A percentile compares a stretch with the other conserved stretches of the same genome.
These are phyloP conservation scores for Apamea monoglypha DNA, from an alignment of 2,888 invertebrate species.

Conservation along the genomic window DNA sequence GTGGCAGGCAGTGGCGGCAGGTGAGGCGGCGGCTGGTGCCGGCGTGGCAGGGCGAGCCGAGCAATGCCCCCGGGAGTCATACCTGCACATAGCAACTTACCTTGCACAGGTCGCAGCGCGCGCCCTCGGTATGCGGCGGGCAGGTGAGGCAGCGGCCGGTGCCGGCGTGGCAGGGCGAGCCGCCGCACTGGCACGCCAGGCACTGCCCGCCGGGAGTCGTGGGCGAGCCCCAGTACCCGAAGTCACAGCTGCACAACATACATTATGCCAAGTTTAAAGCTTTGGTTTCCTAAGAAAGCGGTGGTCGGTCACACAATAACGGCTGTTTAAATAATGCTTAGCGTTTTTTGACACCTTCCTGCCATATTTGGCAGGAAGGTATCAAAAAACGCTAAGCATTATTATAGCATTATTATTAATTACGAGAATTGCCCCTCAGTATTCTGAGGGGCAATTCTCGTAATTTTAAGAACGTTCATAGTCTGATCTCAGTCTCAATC, in stretches of 20 bases:
- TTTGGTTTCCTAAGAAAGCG: neutral
- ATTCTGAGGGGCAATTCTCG: too few species aligned
- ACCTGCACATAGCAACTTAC: constrained; percentile 61
- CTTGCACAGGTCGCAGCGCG: constrained; percentile 92
- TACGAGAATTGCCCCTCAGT: too few species aligned
- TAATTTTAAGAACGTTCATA: too few species aligned
- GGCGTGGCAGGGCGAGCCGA: constrained; percentile 92
- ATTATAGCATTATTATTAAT: too few species aligned
- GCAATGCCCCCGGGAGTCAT: neutral
- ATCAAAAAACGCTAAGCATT: too few species aligned
- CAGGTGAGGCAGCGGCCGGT: constrained; percentile 97
- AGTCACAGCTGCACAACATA: constrained; percentile 91
- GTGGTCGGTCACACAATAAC: neutral
- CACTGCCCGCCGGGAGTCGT: constrained; percentile 93
- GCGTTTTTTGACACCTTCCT: neutral
- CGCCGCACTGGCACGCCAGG: constrained; percentile 95
- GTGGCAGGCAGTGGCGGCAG: constrained; percentile 86
- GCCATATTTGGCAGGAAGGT: too few species aligned
- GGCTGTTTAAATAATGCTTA: neutral
- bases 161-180: constrained; percentile 95
- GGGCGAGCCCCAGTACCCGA: constrained; percentile 96
- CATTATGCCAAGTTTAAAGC: neutral
- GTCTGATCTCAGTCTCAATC: too few species aligned
- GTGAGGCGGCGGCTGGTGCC: constrained; percentile 96
- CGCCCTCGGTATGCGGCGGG: constrained; percentile 91